Base-by-base conservation (phyloP, 2,888 invertebrate genomes). In the Zeuzera pyrina region DNA sequence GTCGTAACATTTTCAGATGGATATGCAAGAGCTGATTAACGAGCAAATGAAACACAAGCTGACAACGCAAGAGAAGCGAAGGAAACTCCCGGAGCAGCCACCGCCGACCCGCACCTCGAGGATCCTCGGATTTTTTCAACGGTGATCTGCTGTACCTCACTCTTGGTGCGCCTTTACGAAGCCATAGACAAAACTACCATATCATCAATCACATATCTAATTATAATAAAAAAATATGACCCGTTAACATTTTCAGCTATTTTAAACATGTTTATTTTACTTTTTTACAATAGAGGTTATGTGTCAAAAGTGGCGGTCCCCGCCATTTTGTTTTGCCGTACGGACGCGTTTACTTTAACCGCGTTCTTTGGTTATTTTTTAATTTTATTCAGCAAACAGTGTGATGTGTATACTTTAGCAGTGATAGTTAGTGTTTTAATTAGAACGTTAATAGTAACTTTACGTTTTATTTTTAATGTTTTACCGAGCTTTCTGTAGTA, bases 21-120 rank as follows among this genome's bases (percentile, higher is more conserved):
- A 97, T 69, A 95, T 97, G 93, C 95, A 97, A 57, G 92, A 93
- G 57, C 83, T 97, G 25, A 86, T 97, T 37, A 93, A 95, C 50
- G 95, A 95, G 56, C 96, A 96, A 68, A 91, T 97, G 87, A 90
- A 91, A 42, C 91, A 88, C 57, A 95, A 95, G 78, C 83, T 97
- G 47, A 88, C 90, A 38, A 87, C 89, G 33, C 84, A 87, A 51
- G 85, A 89, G 74, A 72, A 86, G 51, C 78, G 85, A 32, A 52
- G 78, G 53, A 70, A 84, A 57, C 65, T 84, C 31, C 76, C 73
- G 1, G 84, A 68, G 38, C 84, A 85, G 11, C 38, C 57, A 3
- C 55, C 63, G 1, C 71, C 76, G 16, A 72, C 77, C 19, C 57
- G 79, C 32, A 47, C 76, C 7, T 62, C 78, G 3, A 51, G 81